Conservation (phyloP, 2,113 vertebrate genomes). For the Campylomormyrus tamandua region DNA sequence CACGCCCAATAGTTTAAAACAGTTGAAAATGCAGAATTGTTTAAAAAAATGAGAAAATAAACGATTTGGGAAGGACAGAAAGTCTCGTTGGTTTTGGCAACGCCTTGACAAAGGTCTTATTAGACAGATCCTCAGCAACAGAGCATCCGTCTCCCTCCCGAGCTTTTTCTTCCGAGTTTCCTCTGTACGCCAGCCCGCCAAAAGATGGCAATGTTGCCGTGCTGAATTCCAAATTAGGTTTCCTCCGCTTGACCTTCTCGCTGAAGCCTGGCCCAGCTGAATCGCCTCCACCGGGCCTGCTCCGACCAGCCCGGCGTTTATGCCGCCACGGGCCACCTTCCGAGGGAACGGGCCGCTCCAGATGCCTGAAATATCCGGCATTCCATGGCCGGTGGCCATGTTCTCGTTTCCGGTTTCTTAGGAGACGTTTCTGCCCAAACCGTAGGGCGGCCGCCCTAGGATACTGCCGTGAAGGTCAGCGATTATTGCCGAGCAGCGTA, state of each 20-base stretch:
- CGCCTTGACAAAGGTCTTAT: neutral
- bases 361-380: constrained; percentile 6
- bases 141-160: neutral
- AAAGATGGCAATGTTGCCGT: constrained; percentile 97
- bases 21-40: neutral
- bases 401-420: neutral
- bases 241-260: constrained; percentile 34
- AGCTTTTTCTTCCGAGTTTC: neutral
- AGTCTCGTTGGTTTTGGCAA: neutral
- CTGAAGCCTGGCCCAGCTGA: constrained; percentile 28
- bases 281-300: constrained; percentile 37
- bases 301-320: constrained; percentile 15
- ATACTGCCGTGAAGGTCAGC: neutral
- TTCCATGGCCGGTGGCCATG: neutral
- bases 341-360: constrained; percentile 23
- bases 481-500: neutral
- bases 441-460: neutral
- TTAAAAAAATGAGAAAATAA: constrained; percentile 1
- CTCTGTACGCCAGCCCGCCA: constrained; percentile 62
- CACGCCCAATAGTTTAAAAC: neutral
- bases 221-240: constrained; percentile 62
- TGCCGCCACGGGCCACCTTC: constrained; percentile 21
- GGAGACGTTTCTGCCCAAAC: neutral
- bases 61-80: neutral
- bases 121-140: neutral